Base-by-base conservation (phyloP, 2,888 invertebrate species). In the Lepas anatifera region DNA sequence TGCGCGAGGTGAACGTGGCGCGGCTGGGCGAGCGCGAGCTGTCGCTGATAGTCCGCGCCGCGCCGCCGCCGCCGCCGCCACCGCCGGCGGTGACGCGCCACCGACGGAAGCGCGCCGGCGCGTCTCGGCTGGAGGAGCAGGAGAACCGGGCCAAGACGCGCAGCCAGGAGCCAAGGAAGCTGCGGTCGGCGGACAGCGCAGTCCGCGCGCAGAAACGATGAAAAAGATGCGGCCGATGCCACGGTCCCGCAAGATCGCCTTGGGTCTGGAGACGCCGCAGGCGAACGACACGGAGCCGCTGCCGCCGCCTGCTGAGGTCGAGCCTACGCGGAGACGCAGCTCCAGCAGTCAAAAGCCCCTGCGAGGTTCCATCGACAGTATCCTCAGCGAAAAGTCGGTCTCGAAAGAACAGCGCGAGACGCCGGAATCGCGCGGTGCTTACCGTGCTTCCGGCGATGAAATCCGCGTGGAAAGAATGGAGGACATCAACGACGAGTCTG, bases 21-120 rank as follows among this genome's bases (percentile, higher is more conserved):
- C 64, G 64, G 25, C 39, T 64, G 64, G 39, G 64, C 64, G 64
- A 37, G 25, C 25, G 64, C 64, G 64, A 64, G 39, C 64, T 64
- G 25, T 25, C 64, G 64, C 39, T 64, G n/a, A 39, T 39, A 25
- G 39, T 39, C 13, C 39, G 64, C 25, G 64, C 25, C 6, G 37
- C 39, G 63, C 63, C 32, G 64, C 39, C 35, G 35, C n/a, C 64
- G 18, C n/a, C 64, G 25, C 25, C 39, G n/a, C 32, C 27, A 32
- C 41, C n/a, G n/a, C n/a, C n/a, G n/a, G n/a, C n/a, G n/a, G 18
- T 4, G 63, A 18, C 16, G 22, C 2, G 6, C 10, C 35, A 18
- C 35, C 63, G 8, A 25, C 63, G 64, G 13, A n/a, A 39, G 4
- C 64, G 39, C 64, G 58, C 32, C 58, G 58, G 1, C 58, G 58